Percentiles rank a stretch among this genome's conserved stretches.
These are phyloP conservation scores for Cerastis rubricosa DNA, from an alignment of 2,888 invertebrate species.

Conservation along the genomic window DNA sequence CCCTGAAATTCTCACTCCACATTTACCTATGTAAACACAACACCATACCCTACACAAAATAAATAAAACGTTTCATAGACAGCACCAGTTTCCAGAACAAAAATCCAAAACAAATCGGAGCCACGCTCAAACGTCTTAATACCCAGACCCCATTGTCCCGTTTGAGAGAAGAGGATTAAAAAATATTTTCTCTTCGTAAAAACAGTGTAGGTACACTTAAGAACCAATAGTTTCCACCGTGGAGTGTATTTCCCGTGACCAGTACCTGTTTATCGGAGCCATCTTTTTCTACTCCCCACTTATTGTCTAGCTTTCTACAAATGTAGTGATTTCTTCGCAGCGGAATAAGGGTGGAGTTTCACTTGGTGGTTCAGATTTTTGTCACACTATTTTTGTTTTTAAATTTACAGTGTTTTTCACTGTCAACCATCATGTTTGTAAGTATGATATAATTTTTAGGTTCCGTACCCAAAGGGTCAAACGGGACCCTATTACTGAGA, in stretches of 20 bases:
- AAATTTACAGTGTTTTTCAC: too few species aligned
- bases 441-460: background rate
- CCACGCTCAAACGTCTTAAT: conserved; percentile 17
- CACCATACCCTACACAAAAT: background rate
- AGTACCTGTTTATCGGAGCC: conserved; percentile 66
- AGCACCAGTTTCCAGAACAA: conserved; percentile 16
- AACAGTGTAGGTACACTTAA: conserved; percentile 57
- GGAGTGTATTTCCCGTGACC: conserved; percentile 55
- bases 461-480: too few species aligned
- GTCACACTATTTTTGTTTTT: background rate
- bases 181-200: conserved; percentile 40
- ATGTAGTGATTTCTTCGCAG: conserved; percentile 67
- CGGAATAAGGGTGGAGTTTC: conserved; percentile 43
- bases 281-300: conserved; percentile 66
- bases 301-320: conserved; percentile 69
- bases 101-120: conserved; percentile 22
- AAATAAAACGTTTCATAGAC: conserved; percentile 5
- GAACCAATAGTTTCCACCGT: conserved; percentile 52
- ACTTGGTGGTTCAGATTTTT: background rate
- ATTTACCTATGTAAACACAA: background rate
- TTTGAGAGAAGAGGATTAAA: conserved; percentile 49
- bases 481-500: too few species aligned
- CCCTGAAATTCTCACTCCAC: background rate
- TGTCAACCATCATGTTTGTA: background rate
- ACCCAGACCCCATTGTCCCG: conserved; percentile 32